Percentiles rank a stretch among this genome's conserved stretches.
Evolutionary conservation across 2,113 vertebrate genomes (phyloP).

Genomic region (Podiceps cristatus): DNA sequence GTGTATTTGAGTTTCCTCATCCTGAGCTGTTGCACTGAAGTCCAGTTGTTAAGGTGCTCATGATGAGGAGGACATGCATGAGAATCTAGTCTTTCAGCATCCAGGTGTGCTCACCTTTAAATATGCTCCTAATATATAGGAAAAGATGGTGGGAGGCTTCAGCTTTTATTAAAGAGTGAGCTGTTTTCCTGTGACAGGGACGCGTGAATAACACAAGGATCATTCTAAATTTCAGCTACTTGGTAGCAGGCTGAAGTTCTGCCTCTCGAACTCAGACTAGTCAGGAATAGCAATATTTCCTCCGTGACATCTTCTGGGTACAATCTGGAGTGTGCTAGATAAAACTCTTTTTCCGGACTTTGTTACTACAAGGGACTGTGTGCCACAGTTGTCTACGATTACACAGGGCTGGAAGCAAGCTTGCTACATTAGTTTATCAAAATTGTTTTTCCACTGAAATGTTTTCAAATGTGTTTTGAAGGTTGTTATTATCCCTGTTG

Average conservation of each 20-base stretch:
- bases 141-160: neutral
- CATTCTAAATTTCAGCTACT: neutral
- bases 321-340: neutral
- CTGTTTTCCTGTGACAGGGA: neutral
- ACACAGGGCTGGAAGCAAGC: neutral
- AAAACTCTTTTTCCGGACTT: neutral
- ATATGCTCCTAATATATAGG: neutral
- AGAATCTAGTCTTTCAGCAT: neutral
- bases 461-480: slow-evolving; percentile 7
- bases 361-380: neutral
- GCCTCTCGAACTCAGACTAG: neutral
- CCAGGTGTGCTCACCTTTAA: neutral
- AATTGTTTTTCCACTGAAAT: neutral
- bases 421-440: neutral
- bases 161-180: neutral
- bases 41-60: neutral
- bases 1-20: neutral
- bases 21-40: neutral
- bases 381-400: neutral
- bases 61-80: neutral
- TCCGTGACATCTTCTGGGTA: neutral
- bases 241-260: neutral
- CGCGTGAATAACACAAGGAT: neutral
- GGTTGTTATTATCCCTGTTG: neutral
- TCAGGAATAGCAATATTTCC: neutral